phyloP scores from a whole-genome alignment of 2,797 vertebrate genomes.

The Premnoplex brunnescens region DNA sequence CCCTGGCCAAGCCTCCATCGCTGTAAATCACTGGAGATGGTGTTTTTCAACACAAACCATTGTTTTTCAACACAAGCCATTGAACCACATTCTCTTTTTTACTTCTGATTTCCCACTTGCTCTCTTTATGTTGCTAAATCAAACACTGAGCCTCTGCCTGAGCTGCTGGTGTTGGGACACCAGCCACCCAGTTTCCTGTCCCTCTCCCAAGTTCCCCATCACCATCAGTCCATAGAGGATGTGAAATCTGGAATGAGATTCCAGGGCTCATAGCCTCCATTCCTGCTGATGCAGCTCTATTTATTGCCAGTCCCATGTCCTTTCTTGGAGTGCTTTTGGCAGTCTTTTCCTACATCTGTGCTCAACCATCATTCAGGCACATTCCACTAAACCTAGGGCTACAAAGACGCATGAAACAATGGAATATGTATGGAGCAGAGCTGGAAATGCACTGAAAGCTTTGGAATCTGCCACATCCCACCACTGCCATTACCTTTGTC shows the following conservation, averaged over 20 bases:
- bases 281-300: conserved; percentile 21
- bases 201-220: background rate
- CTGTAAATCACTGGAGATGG: background rate
- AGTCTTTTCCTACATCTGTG: conserved; percentile 28
- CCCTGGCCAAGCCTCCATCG: background rate
- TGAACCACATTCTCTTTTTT: background rate
- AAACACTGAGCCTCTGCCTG: background rate
- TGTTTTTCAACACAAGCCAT: background rate
- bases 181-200: background rate
- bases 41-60: no score
- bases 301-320: conserved; percentile 26
- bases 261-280: background rate
- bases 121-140: background rate
- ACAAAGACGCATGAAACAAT: background rate
- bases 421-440: background rate
- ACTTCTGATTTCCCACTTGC: background rate
- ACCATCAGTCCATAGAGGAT: background rate
- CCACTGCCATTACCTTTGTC: accelerated
- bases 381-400: conserved; percentile 9
- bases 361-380: conserved; percentile 15
- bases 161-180: background rate
- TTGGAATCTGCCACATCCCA: background rate
- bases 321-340: conserved; percentile 55
- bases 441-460: background rate
- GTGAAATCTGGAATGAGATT: background rate